Conservation (phyloP, 2,113 vertebrate species). For the Thalassarche chlororhynchos region DNA sequence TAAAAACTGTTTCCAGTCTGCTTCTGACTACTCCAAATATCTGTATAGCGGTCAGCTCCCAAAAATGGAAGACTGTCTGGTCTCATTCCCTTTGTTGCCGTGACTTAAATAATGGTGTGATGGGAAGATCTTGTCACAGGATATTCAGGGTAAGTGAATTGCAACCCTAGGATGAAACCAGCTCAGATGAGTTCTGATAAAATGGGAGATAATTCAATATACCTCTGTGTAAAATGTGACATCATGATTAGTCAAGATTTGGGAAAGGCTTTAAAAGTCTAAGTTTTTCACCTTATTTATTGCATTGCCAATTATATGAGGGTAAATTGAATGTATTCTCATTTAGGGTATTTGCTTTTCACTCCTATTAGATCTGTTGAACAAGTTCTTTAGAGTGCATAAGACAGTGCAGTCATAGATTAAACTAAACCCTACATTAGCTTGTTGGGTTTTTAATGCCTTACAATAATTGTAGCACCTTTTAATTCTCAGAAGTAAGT, state of each 20-base stretch:
- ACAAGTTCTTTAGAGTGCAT: background rate
- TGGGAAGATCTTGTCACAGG: rapidly evolving
- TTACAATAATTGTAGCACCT: background rate
- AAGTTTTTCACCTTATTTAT: background rate
- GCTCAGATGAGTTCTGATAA: background rate
- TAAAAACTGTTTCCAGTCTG: background rate
- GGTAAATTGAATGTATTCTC: background rate
- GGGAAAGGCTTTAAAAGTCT: background rate
- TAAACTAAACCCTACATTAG: background rate
- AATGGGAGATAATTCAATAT: background rate
- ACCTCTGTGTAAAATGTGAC: background rate
- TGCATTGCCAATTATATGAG: background rate
- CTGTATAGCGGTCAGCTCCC: background rate
- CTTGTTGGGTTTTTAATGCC: background rate
- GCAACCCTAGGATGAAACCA: background rate
- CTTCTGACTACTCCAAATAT: background rate
- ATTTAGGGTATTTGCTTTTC: background rate
- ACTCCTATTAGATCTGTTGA: background rate
- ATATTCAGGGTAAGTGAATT: background rate
- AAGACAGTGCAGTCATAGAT: background rate
- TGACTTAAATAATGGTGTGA: background rate
- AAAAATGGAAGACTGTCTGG: background rate
- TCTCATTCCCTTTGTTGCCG: background rate
- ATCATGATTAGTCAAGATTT: background rate
- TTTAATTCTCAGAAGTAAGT: background rate